These are phyloP conservation scores for Leguminivora glycinivorella DNA, from an alignment of 1,140 invertebrate genomes.

Conservation along the genomic window DNA sequence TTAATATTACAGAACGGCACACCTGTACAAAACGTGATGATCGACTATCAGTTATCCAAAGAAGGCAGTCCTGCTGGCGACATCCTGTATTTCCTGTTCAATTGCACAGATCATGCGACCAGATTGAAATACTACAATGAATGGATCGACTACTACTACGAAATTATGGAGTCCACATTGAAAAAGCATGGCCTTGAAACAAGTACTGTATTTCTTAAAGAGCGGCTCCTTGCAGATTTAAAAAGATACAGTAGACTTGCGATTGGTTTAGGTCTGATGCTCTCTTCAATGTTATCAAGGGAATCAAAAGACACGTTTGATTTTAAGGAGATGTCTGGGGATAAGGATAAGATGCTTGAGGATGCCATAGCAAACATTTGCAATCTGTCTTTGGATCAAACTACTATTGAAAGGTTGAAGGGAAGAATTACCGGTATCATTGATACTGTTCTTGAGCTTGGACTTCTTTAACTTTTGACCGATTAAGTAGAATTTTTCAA, in stretches of 20 bases:
- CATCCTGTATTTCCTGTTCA: slow-evolving; percentile 40
- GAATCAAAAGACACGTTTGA: background rate
- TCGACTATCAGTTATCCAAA: slow-evolving; percentile 42
- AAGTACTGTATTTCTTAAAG: slow-evolving; percentile 37
- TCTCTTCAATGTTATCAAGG: background rate
- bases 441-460: background rate
- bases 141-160: slow-evolving; percentile 45
- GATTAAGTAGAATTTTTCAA: too few species aligned
- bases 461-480: background rate
- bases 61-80: slow-evolving; percentile 35
- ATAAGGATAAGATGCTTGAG: background rate
- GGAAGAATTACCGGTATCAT: background rate
- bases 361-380: background rate
- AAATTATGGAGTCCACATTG: slow-evolving; percentile 37
- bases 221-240: slow-evolving; percentile 41
- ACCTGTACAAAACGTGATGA: slow-evolving; percentile 34
- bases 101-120: slow-evolving; percentile 40
- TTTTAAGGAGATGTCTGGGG: background rate
- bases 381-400: background rate
- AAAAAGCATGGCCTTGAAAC: slow-evolving; percentile 36
- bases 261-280: background rate
- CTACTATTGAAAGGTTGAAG: background rate
- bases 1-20: slow-evolving; percentile 38
- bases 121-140: slow-evolving; percentile 37
- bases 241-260: slow-evolving; percentile 37